Evolutionary conservation across 2,113 vertebrate species (phyloP), one percentile per base, ranked within the genome.

Genomic region (Steatornis caripensis): DNA sequence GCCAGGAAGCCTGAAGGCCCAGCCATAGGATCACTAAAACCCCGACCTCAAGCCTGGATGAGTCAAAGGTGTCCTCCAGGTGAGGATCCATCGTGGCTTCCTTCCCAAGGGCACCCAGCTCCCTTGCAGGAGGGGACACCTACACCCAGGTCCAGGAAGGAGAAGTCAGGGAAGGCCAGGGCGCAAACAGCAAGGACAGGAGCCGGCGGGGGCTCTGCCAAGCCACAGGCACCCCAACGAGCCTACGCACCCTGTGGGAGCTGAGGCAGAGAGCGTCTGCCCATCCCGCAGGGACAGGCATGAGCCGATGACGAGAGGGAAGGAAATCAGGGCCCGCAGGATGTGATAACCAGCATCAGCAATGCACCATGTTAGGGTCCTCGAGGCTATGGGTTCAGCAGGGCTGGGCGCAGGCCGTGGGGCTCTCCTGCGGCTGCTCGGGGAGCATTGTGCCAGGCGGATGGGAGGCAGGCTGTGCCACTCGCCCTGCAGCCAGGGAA

Each of bases 401-500:
- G n/a, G 27, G 36, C 60, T 7, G 7, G n/a, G 32, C 5, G 3
- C 21, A 45, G 51, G 49, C 27, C 36, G 30, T 1, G 0, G 27
- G 72, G 68, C 29, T 80, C 43, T 64, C 43, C 64, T 5, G 9
- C 0, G 3, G 61, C 51, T 1, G 15, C 61, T 58, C 5, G 0
- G 57, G 29, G 12, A 75, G 14, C 1, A 0, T 0, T 45, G 65
- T 17, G 51, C 57, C 0, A 0, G 14, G 37, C 0, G 1, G 69
- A 46, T 9, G 18, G 34, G 13, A 82, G 22, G 23, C 51, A 78
- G 64, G 65, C 60, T 66, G 9, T 49, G 79, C 43, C 15, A 12
- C 69, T 53, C 1, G 0, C 39, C 32, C 36, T 2, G 0, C 4
- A 1, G 65, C 34, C 29, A 36, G 6, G 14, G 12, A 77, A 83